Evolutionary conservation across 2,888 invertebrate species (phyloP).

Genomic region (Drosophila nigricruria): DNA sequence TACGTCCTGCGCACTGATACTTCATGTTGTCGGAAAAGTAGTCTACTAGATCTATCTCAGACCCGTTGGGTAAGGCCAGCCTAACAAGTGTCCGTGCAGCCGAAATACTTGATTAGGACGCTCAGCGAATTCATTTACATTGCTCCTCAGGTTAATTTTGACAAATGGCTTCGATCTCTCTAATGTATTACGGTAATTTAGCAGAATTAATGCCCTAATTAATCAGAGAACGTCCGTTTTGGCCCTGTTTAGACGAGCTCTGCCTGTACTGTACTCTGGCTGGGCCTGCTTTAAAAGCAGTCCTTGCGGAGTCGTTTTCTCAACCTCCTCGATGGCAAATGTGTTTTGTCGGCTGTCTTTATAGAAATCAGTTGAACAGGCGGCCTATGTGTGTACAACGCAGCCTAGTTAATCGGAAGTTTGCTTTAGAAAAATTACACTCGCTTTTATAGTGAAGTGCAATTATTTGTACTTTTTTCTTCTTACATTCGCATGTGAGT

Average conservation of each 20-base stretch:
- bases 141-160: conserved; percentile 84
- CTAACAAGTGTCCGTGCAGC: conserved; percentile 21
- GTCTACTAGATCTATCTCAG: conserved; percentile 21
- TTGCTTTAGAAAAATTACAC: conserved; percentile 5
- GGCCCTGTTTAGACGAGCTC: conserved; percentile 17
- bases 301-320: conserved; percentile 21
- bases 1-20: conserved; percentile 40
- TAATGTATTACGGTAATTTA: conserved; percentile 84
- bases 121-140: conserved; percentile 72
- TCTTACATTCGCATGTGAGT: background rate
- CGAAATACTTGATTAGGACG: conserved; percentile 53
- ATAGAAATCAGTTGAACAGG: conserved; percentile 60
- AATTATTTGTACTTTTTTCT: too few species aligned
- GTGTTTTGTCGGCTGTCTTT: conserved; percentile 57
- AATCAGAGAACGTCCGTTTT: conserved; percentile 75
- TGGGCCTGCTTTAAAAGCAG: conserved; percentile 40
- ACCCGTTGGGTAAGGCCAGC: conserved; percentile 14
- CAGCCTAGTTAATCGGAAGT: conserved; percentile 13
- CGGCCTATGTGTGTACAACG: conserved; percentile 15
- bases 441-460: background rate
- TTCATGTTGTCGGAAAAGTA: background rate
- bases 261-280: background rate
- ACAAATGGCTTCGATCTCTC: conserved; percentile 84
- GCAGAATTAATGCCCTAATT: conserved; percentile 84
- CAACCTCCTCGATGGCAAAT: conserved; percentile 20